Evolutionary conservation across 2,113 vertebrate genomes (phyloP), one percentile per base, ranked within the genome.

Genomic region (Vimba vimba): DNA sequence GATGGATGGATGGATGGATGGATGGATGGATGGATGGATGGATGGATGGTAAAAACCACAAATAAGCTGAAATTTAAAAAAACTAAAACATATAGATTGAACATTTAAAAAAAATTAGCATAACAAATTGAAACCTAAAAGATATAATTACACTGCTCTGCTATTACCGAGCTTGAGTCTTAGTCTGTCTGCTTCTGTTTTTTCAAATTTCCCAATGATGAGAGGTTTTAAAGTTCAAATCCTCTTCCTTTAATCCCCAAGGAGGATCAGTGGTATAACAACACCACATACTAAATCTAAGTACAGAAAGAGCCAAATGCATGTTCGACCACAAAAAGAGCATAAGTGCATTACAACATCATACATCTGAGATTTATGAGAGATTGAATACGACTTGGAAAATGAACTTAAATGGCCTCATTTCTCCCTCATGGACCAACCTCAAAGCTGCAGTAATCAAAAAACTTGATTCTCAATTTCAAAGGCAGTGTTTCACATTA

Each of bases 301-400:
- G 52, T 36, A 23, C 80, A 78, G 55, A 17, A 17, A 43, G 27
- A 59, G 11, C 36, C 45, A 64, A 83, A 74, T 13, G 66, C 25
- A 74, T 80, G 36, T 33, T 76, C 59, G 9, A 45, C 81, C 59
- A 60, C 59, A 76, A 23, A 59, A 79, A 79, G 47, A 84, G 64
- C 68, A 47, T 47, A 75, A 66, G 47, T 86, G 76, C 43, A 73
- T 89, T 78, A 81, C 77, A 77, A 85, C 71, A 78, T 43, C 43
- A 43, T 43, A 71, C 60, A 68, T 81, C 43, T 39, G 45, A 55
- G 47, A 59, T 88, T 88, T 69, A 86, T 77, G 76, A 79, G 55
- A 82, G 79, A 86, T 79, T 76, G 27, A 77, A 81, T 45, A 43
- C 43, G 78, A 86, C 84, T 76, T 86, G 81, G 62, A 19, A 77